Evolutionary conservation across 2,888 invertebrate genomes (phyloP), one percentile per base, ranked within the genome.

Genomic region (Stegophylla sp.): DNA sequence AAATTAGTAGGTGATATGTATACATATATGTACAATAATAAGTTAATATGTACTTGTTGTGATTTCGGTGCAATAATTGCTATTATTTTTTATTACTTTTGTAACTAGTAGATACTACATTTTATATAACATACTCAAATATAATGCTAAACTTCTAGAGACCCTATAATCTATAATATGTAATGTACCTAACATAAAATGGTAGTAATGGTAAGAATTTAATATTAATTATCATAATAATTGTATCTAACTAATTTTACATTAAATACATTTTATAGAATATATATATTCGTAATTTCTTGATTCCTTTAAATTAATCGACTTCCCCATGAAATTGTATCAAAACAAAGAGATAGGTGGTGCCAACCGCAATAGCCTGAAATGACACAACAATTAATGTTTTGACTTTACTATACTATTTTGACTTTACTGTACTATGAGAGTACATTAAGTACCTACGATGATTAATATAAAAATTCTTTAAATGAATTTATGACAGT

Each of bases 311-410:
- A 48, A 51, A 53, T 66, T 43, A 66, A 17, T 13, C 9, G n/a
- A 61, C 53, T 23, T 41, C 17, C n/a, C 17, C 17, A 0, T 41
- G 61, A 51, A 64, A 64, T 64, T 76, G 76, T 76, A 76, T 66
- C 26, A 76, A 61, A 15, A 73, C 59, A 9, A 74, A 74, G 4
- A 83, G 82, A 63, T 83, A 83, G 7, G 83, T 83, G 9, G 82
- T 83, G 34, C 83, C 82, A 13, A 83, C 83, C 48, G 83, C 83
- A 28, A 83, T 82, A 3, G 82, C 83, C 83, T 83, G 20, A 34
- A 83, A 82, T 7, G 61, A 73, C 1, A 73, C n/a, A 61, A 34
- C 7, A 34, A n/a, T n/a, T n/a, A n/a, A n/a, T n/a, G n/a, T n/a
- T n/a, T n/a, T n/a, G n/a, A n/a, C n/a, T n/a, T n/a, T n/a, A n/a